These are phyloP conservation scores for Acyrthosiphon pisum DNA, from an alignment of 1,140 invertebrate species.

Conservation along the genomic window DNA sequence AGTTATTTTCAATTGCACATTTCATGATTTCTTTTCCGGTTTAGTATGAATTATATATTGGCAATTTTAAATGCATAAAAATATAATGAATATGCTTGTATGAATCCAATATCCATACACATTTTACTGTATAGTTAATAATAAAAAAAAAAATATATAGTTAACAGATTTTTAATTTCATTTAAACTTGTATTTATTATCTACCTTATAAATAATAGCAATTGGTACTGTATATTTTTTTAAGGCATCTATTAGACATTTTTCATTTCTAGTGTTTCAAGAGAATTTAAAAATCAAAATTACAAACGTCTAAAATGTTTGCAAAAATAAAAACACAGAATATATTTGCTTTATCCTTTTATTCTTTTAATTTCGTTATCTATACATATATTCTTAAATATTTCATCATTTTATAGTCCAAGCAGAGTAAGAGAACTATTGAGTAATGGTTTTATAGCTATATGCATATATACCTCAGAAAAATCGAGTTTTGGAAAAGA, in stretches of 20 bases:
- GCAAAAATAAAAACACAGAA: neutral
- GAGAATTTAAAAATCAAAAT: slow-evolving; percentile 14
- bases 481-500: neutral
- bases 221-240: neutral
- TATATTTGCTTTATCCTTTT: neutral
- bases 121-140: neutral
- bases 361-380: neutral
- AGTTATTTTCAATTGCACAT: neutral
- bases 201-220: too few species aligned
- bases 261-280: neutral
- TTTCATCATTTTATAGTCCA: neutral
- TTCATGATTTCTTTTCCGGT: neutral
- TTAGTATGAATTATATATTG: neutral
- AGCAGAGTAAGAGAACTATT: neutral
- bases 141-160: neutral
- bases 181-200: neutral
- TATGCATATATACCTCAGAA: neutral
- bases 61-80: neutral
- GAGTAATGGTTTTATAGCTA: neutral
- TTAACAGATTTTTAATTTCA: neutral
- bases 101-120: neutral
- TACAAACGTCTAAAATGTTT: neutral
- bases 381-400: neutral
- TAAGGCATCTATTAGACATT: neutral
- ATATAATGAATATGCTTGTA: neutral